A percentile compares a stretch with the other conserved stretches of the same genome.
Conservation (phyloP, 2,888 invertebrate species). For the Willowsia nigromaculata region DNA sequence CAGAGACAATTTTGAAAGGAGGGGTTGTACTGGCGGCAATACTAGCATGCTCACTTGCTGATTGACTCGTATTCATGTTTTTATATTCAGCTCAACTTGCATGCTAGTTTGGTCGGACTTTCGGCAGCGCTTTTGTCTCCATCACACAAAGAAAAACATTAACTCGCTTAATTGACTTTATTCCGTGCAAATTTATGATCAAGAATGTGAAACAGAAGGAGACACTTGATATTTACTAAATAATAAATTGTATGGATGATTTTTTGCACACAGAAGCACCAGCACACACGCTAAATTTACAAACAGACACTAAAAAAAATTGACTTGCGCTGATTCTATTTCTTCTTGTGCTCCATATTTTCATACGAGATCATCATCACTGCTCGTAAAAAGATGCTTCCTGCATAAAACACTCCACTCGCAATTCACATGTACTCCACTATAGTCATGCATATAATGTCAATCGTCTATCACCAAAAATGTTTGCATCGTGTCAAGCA, state of each 20-base stretch:
- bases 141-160: background rate
- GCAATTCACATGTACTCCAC: background rate
- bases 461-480: constrained; percentile 17
- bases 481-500: constrained; percentile 31
- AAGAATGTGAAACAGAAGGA: background rate
- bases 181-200: constrained; percentile 44
- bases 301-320: background rate
- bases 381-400: constrained; percentile 26
- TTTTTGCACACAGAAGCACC: background rate
- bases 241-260: background rate
- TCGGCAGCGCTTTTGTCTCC: background rate
- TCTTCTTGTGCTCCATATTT: constrained; percentile 6
- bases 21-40: background rate
- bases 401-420: background rate
- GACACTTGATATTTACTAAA: background rate
- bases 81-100: background rate
- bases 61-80: background rate
- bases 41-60: background rate
- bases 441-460: constrained; percentile 10
- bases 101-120: background rate
- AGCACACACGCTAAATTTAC: background rate
- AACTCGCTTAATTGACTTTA: constrained; percentile 53
- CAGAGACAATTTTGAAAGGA: background rate
- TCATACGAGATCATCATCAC: background rate
- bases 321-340: background rate